phyloP scores from a whole-genome alignment of 2,797 vertebrate genomes.

The Decapterus maruadsi region DNA sequence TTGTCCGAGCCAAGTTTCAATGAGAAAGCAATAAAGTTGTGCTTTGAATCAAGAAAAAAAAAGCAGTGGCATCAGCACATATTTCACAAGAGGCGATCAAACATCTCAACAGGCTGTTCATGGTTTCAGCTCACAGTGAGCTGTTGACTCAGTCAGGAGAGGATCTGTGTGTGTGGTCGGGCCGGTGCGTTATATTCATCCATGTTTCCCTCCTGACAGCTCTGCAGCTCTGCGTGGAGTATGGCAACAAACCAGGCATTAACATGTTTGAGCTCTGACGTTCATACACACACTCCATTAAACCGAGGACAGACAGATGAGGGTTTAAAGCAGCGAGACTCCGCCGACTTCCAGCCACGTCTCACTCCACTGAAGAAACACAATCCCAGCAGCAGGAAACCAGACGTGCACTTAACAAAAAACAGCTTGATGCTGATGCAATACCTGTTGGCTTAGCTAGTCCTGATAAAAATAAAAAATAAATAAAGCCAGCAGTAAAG shows the following conservation, averaged over 20 bases:
- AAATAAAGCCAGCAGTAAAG: not conserved
- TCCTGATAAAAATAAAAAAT: not conserved
- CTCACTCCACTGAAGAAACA: conserved; percentile 42
- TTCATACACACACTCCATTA: conserved; percentile 30
- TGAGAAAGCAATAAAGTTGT: too few relatives aligned
- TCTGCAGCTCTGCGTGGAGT: not conserved
- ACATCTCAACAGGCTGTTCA: not conserved
- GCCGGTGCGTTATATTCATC: not conserved
- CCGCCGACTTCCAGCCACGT: conserved; percentile 21
- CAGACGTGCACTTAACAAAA: conserved; percentile 8
- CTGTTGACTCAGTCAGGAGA: conserved; percentile 33
- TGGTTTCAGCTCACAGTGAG: conserved; percentile 17
- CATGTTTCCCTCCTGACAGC: not conserved
- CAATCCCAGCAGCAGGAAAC: conserved; percentile 23
- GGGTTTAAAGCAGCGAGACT: conserved; percentile 8
- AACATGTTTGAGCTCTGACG: conserved; percentile 14
- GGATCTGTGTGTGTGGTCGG: conserved; percentile 38
- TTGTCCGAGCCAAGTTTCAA: too few relatives aligned
- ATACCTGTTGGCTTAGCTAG: not conserved
- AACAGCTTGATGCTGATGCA: not conserved
- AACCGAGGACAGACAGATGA: conserved; percentile 26
- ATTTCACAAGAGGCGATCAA: not conserved
- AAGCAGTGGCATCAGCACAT: not conserved
- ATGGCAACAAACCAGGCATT: conserved; percentile 7
- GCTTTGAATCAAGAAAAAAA: not conserved